Evolutionary conservation across 2,113 vertebrate species (phyloP), one percentile per base, ranked within the genome.

Genomic region (Prunella fulvescens): DNA sequence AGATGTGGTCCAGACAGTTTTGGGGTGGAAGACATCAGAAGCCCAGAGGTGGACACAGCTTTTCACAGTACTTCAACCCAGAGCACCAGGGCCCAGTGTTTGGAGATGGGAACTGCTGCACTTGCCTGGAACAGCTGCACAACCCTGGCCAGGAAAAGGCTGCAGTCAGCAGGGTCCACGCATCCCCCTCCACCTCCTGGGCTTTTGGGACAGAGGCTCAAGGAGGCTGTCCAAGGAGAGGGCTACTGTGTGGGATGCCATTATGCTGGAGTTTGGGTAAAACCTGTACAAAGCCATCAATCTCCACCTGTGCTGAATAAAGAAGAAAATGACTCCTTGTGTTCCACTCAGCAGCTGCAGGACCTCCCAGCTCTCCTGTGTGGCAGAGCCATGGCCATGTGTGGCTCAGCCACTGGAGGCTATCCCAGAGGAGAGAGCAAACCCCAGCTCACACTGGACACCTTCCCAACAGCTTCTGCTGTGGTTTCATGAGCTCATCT

Each of bases 31-130:
- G 44, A 67, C 5, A 24, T 8, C 19, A 81, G 48, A 69, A 87
- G 24, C 3, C 18, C 47, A 57, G 65, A 70, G 40, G 13, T 45
- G 29, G 76, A 64, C 28, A 33, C 26, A 69, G 67, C 45, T 69
- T 81, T 77, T 56, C 54, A 66, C 33, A 47, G 48, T 5, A 64
- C 44, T 73, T 50, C 71, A 60, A 86, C 11, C 10, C 26, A 80
- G 39, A 91, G 37, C 14, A 33, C 33, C 33, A 53, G n/a, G 15
- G 42, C 15, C 19, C 48, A 29, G 24, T 2, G 3, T 12, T 78
- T 0, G 0, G 50, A 64, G 54, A 24, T 5, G 8, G 53, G 23
- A 88, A 42, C 12, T 26, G 23, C 69, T 88, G 48, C 44, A 28
- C 25, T 33, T 40, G 37, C 12, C 51, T 20, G 24, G 24, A 20